Base-by-base conservation (phyloP, 2,888 invertebrate species). In the Dione juno region DNA sequence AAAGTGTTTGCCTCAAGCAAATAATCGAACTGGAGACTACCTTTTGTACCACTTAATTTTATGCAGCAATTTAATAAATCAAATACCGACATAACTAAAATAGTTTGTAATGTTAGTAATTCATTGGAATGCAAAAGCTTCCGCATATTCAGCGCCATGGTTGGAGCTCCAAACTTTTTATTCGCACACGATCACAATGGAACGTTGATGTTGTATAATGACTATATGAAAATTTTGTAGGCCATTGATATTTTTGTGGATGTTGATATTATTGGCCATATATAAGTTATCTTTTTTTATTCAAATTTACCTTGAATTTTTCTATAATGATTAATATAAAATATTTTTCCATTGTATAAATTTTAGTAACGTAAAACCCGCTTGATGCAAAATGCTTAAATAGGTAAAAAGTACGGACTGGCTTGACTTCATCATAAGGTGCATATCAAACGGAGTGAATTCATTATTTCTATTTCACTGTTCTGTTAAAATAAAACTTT, bases 71-170 rank as follows among this genome's bases (percentile, higher is more conserved):
- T 45, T 45, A 61, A 45, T 10, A 45, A 61, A 45, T 45, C n/a
- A 7, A 3, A 45, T n/a, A 43, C 70, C n/a, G 64, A 37, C 63
- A 21, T 54, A 41, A 37, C 63, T 37, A 59, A 61, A 68, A 69
- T 16, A 45, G 28, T 61, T 21, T 61, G 11, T 61, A 45, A 45
- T 11, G n/a, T 61, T 61, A 61, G n/a, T 72, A 66, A 48, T 41
- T 63, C 66, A 66, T 66, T 41, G 40, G 63, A 19, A 21, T 68
- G 50, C 50, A n/a, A 71, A 70, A 74, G 72, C 80, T 82, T 84
- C 82, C 81, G 82, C 80, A 79, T 84, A 68, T 74, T 74, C 69
- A 77, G 72, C 65, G 64, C 43, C 48, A 14, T 69, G 37, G 11
- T 37, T 40, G 16, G 16, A 43, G 52, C 70, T 69, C 14, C 48